phyloP scores from a whole-genome alignment of 2,888 invertebrate species.

The Tillus elongatus region DNA sequence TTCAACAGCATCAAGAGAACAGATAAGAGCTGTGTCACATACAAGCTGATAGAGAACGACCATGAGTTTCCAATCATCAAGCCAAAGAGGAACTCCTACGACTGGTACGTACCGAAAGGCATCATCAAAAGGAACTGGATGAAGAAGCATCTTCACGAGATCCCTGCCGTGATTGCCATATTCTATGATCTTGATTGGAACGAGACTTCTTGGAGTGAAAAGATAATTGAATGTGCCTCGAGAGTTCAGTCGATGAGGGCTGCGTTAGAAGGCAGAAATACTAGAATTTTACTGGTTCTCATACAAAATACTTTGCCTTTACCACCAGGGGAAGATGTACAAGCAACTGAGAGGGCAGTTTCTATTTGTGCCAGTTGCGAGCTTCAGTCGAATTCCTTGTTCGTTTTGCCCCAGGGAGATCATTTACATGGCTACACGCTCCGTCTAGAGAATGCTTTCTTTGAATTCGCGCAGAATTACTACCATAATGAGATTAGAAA shows the following conservation, averaged over 20 bases:
- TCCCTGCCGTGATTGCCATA: slow-evolving; percentile 88
- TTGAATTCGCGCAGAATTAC: slow-evolving; percentile 86
- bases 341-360: slow-evolving; percentile 84
- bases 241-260: slow-evolving; percentile 73
- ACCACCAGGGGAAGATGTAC: slow-evolving; percentile 70
- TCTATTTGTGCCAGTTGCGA: slow-evolving; percentile 87
- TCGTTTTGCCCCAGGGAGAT: slow-evolving; percentile 79
- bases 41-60: slow-evolving; percentile 69
- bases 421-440: slow-evolving; percentile 65
- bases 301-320: slow-evolving; percentile 75
- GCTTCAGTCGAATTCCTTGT: slow-evolving; percentile 83
- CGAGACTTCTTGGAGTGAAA: slow-evolving; percentile 88
- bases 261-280: slow-evolving; percentile 61
- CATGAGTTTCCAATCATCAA: slow-evolving; percentile 83
- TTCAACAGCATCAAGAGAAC: slow-evolving; percentile 74
- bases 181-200: slow-evolving; percentile 98
- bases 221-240: slow-evolving; percentile 87
- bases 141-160: slow-evolving; percentile 77
- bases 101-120: slow-evolving; percentile 92
- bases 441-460: slow-evolving; percentile 86
- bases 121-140: slow-evolving; percentile 94
- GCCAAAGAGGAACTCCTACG: slow-evolving; percentile 81
- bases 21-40: slow-evolving; percentile 75
- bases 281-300: slow-evolving; percentile 78
- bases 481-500: slow-evolving; percentile 83